Evolutionary conservation across 2,888 invertebrate genomes (phyloP).

Genomic region (Pyralis farinalis): DNA sequence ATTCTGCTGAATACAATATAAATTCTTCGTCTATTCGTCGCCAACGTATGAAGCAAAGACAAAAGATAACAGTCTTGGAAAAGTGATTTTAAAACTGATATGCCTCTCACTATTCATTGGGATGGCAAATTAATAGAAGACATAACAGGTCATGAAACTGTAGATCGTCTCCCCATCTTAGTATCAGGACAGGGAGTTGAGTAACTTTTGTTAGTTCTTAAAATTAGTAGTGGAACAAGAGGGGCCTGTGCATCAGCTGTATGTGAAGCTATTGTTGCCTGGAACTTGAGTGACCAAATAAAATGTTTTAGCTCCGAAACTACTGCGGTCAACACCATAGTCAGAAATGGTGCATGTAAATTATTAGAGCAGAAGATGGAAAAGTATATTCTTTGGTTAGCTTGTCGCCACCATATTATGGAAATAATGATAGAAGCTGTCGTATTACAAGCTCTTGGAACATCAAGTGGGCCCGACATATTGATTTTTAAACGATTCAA

Average conservation of each 20-base stretch:
- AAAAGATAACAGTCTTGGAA: slow-evolving; percentile 7
- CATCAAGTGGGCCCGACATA: slow-evolving; percentile 15
- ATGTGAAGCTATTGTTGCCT: slow-evolving; percentile 7
- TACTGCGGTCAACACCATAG: slow-evolving; percentile 16
- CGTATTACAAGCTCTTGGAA: slow-evolving; percentile 12
- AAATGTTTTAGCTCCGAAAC: slow-evolving; percentile 10
- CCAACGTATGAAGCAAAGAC: slow-evolving; percentile 6
- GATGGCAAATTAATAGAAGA: slow-evolving; percentile 19
- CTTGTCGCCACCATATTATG: slow-evolving; percentile 20
- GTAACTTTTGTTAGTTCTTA: slow-evolving; percentile 14
- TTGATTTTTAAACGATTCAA: slow-evolving; percentile 11
- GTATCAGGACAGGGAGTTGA: slow-evolving; percentile 19
- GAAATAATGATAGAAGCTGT: slow-evolving; percentile 15
- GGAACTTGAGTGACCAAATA: slow-evolving; percentile 12
- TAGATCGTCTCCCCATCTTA: slow-evolving; percentile 19
- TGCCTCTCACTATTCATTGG: slow-evolving; percentile 18
- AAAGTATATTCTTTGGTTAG: slow-evolving; percentile 16
- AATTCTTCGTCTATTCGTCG: slow-evolving; percentile 13
- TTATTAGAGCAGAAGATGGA: slow-evolving; percentile 17
- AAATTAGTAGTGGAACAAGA: slow-evolving; percentile 8
- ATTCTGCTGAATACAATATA: slow-evolving; percentile 8
- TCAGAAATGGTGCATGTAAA: slow-evolving; percentile 14
- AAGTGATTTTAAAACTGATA: slow-evolving; percentile 10
- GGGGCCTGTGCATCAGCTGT: slow-evolving; percentile 14
- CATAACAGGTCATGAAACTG: slow-evolving; percentile 17